Percentiles rank a stretch among this genome's conserved stretches.
Conservation (phyloP, 2,797 vertebrate species). For the Spea hammondii region DNA sequence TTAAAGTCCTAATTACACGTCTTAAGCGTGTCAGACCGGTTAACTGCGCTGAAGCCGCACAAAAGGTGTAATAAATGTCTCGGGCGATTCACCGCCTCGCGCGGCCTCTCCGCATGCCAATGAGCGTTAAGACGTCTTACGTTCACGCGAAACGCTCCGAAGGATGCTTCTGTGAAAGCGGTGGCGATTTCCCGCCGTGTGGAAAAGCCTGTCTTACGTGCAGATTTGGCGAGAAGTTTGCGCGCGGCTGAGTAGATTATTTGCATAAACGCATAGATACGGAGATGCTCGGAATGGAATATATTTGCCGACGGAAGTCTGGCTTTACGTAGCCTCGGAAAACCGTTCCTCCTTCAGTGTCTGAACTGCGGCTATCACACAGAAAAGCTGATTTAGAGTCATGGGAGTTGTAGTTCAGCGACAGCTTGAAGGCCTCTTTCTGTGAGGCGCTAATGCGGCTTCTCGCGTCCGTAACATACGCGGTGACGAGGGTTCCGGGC, state of each 20-base stretch:
- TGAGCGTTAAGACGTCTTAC: background rate
- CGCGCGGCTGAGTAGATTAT: too few relatives aligned
- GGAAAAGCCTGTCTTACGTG: conserved; percentile 20
- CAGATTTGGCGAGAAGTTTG: background rate
- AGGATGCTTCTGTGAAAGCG: background rate
- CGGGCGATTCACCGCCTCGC: conserved; percentile 51
- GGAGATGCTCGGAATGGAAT: too few relatives aligned
- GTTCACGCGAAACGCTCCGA: background rate
- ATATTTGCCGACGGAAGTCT: too few relatives aligned
- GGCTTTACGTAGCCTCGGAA: too few relatives aligned
- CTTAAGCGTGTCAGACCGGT: conserved; percentile 55
- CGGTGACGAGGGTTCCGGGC: too few relatives aligned
- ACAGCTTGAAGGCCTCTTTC: too few relatives aligned
- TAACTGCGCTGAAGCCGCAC: conserved; percentile 13
- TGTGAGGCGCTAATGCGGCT: too few relatives aligned
- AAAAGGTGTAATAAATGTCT: conserved; percentile 49
- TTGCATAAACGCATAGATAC: too few relatives aligned
- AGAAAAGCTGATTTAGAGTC: too few relatives aligned
- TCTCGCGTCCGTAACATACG: too few relatives aligned
- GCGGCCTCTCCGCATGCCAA: background rate
- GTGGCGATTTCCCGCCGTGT: conserved; percentile 4
- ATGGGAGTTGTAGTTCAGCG: too few relatives aligned
- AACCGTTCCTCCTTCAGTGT: too few relatives aligned
- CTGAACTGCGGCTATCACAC: background rate
- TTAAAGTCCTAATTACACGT: conserved; percentile 54